These are phyloP conservation scores for Drusus annulatus DNA, from an alignment of 1,140 invertebrate genomes.

Conservation along the genomic window DNA sequence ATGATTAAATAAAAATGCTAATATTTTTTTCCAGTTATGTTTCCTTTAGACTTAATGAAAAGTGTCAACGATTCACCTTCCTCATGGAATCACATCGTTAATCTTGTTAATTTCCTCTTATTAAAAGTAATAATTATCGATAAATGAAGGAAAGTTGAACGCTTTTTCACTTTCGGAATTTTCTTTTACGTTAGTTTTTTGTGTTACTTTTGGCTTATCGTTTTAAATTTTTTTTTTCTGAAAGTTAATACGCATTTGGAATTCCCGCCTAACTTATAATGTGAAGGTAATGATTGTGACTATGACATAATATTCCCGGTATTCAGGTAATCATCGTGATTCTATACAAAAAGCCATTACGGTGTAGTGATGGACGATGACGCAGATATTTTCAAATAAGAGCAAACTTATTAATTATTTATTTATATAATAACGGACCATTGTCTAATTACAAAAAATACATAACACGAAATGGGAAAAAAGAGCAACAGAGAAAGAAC, in stretches of 20 bases:
- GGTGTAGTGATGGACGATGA: too few species aligned
- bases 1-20: neutral
- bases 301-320: neutral
- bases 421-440: too few species aligned
- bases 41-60: neutral
- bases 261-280: neutral
- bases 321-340: constrained; percentile 3
- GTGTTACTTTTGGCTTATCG: too few species aligned
- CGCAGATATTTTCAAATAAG: too few species aligned
- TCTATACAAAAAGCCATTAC: neutral
- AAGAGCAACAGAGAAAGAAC: too few species aligned
- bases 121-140: constrained; percentile 11
- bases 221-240: neutral
- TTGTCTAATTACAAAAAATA: too few species aligned
- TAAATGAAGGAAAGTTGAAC: neutral
- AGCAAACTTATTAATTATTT: too few species aligned
- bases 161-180: neutral
- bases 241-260: too few species aligned
- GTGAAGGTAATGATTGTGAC: neutral
- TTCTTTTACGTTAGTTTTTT: neutral
- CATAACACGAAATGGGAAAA: too few species aligned
- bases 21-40: neutral
- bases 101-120: neutral
- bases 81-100: neutral
- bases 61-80: constrained; percentile 5